Evolutionary conservation across 2,113 vertebrate species (phyloP), one percentile per base, ranked within the genome.

Genomic region (Numida meleagris): DNA sequence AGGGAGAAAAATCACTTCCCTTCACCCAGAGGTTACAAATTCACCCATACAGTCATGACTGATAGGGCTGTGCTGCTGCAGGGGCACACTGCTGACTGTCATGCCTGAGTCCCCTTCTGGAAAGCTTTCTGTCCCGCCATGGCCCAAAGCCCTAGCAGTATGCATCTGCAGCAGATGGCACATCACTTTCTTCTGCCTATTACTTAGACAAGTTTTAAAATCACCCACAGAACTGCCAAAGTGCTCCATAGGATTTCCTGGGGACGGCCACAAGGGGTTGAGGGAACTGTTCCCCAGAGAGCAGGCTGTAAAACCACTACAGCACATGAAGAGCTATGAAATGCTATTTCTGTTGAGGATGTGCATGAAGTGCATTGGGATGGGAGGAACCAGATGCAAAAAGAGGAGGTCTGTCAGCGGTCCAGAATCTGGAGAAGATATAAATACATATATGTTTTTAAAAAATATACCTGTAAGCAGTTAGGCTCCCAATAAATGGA

Each of bases 11-110:
- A 24, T 12, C 27, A 48, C 3, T 42, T 87, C 58, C 40, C 29
- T 67, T 90, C 71, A 70, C 1, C 10, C 10, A 4, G 8, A 33
- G 11, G 19, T 23, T 71, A 33, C 16, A 77, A 13, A 7, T 36
- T 81, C 2, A 55, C 8, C 34, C 65, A 8, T 27, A 36, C 55
- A 45, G 36, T 18, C 40, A n/a, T 31, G 25, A 43, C 1, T 7
- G 31, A 55, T 1, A 38, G n/a, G 25, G 25, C 23, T 51, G 20
- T 3, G 13, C 33, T 82, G 75, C 48, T 2, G 1, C 83, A 68
- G 0, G 0, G 43, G 8, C 1, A 0, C 53, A 16, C 24, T 12
- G 18, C 29, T 1, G 9, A 83, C 23, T 38, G 24, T 29, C 2
- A 9, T 27, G 65, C 61, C 65, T 3, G 1, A 81, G 65, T 20